Percentiles rank a stretch among this genome's conserved stretches.
These are phyloP conservation scores for Seira sanloemensis DNA, from an alignment of 2,888 invertebrate genomes.

Conservation along the genomic window DNA sequence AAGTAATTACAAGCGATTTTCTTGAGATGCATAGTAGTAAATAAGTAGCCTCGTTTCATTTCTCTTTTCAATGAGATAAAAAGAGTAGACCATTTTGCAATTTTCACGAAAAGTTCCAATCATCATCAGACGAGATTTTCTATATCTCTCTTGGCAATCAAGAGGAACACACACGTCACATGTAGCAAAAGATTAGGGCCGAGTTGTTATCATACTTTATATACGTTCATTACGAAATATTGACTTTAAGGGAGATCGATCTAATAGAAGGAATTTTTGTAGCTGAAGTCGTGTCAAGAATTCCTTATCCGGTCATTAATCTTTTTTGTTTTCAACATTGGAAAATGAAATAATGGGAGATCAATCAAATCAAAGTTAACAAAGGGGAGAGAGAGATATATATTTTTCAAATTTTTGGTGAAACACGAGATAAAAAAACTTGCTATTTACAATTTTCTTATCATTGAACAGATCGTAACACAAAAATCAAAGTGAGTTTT, in stretches of 20 bases:
- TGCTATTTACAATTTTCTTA: not conserved
- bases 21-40: not conserved
- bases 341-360: constrained; percentile 6
- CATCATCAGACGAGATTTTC: not conserved
- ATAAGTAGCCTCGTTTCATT: constrained; percentile 9
- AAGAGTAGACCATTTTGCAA: not conserved
- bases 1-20: not conserved
- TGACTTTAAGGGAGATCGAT: not conserved
- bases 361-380: constrained; percentile 3
- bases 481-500: constrained; percentile 15
- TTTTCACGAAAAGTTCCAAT: constrained; percentile 2
- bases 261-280: too few species aligned
- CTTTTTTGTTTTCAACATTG: not conserved
- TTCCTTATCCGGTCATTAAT: constrained; percentile 16
- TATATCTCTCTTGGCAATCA: not conserved
- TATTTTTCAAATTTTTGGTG: not conserved
- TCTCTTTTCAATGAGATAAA: not conserved
- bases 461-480: constrained; percentile 12
- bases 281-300: not conserved
- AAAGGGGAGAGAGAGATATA: not conserved
- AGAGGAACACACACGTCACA: not conserved
- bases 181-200: not conserved
- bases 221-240: not conserved
- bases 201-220: not conserved
- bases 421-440: not conserved